A percentile compares a stretch with the other conserved stretches of the same genome.
Conservation (phyloP, 2,888 invertebrate genomes). For the Isotomurus palustris region DNA sequence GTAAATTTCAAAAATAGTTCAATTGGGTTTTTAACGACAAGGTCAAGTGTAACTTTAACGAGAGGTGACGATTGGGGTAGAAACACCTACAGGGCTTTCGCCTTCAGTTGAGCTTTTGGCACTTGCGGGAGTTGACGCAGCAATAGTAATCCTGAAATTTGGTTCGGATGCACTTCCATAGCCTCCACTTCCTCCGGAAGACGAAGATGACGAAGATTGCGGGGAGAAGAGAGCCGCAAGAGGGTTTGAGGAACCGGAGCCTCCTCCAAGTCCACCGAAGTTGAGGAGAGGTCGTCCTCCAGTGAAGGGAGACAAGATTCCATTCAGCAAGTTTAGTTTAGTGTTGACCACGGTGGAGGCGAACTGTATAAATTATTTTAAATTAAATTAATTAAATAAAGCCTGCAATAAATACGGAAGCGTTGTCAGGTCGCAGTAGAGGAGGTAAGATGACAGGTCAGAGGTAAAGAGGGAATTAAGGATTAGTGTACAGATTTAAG, state of each 20-base stretch:
- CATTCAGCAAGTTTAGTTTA: slow-evolving; percentile 46
- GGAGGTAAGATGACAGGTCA: not conserved
- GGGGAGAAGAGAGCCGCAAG: slow-evolving; percentile 22
- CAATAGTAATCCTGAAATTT: slow-evolving; percentile 46
- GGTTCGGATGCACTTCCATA: slow-evolving; percentile 42
- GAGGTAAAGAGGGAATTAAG: too few species aligned
- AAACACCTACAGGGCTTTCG: slow-evolving; percentile 45
- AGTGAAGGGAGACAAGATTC: slow-evolving; percentile 46
- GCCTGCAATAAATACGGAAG: not conserved
- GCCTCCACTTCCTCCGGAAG: slow-evolving; percentile 24
- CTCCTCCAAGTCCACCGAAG: slow-evolving; percentile 35
- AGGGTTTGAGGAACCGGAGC: not conserved
- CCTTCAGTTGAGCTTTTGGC: slow-evolving; percentile 31
- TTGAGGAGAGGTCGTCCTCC: slow-evolving; percentile 46
- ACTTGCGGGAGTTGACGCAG: slow-evolving; percentile 41
- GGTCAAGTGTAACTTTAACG: slow-evolving; percentile 35
- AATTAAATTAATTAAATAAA: not conserved
- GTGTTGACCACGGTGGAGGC: slow-evolving; percentile 46
- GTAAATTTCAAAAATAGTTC: too few species aligned
- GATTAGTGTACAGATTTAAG: too few species aligned
- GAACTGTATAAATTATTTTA: slow-evolving; percentile 27
- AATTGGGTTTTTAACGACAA: too few species aligned
- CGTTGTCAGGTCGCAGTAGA: not conserved
- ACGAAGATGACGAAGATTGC: slow-evolving; percentile 30
- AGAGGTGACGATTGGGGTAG: slow-evolving; percentile 45